These are phyloP conservation scores for Odocoileus virginianus DNA, from an alignment of 2,113 vertebrate species.

Conservation along the genomic window DNA sequence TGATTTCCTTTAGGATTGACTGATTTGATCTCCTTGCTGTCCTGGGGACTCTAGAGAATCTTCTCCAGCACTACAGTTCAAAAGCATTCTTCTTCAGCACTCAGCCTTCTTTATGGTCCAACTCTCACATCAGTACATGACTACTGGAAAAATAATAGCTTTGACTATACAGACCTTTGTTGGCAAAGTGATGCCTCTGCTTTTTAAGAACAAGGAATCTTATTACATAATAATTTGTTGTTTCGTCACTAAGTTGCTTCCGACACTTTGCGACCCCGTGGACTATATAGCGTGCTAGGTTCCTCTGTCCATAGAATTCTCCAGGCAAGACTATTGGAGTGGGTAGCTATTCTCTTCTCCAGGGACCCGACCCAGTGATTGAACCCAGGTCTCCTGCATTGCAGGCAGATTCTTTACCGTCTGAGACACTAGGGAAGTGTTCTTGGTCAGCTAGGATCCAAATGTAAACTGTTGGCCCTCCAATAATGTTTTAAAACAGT, in stretches of 20 bases:
- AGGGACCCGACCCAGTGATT: not conserved
- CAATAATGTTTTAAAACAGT: not conserved
- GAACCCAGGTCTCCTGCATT: not conserved
- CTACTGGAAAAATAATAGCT: not conserved
- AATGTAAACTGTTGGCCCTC: not conserved
- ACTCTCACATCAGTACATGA: not conserved
- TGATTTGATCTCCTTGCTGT: not conserved
- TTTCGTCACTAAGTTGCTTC: accelerated
- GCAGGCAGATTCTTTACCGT: not conserved
- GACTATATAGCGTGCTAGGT: not conserved
- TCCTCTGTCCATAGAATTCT: not conserved
- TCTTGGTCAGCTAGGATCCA: not conserved
- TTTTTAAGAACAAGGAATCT: not conserved
- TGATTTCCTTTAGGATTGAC: not conserved
- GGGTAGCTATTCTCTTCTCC: not conserved
- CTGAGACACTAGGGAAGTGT: not conserved
- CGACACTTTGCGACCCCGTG: not conserved
- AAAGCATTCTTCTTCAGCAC: not conserved
- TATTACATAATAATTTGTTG: not conserved
- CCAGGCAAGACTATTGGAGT: not conserved
- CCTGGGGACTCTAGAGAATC: not conserved
- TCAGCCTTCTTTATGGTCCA: not conserved
- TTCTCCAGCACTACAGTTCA: not conserved
- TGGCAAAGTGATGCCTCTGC: not conserved
- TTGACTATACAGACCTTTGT: not conserved